Evolutionary conservation across 1,140 invertebrate genomes (phyloP).

Genomic region (Orchestia grillus): DNA sequence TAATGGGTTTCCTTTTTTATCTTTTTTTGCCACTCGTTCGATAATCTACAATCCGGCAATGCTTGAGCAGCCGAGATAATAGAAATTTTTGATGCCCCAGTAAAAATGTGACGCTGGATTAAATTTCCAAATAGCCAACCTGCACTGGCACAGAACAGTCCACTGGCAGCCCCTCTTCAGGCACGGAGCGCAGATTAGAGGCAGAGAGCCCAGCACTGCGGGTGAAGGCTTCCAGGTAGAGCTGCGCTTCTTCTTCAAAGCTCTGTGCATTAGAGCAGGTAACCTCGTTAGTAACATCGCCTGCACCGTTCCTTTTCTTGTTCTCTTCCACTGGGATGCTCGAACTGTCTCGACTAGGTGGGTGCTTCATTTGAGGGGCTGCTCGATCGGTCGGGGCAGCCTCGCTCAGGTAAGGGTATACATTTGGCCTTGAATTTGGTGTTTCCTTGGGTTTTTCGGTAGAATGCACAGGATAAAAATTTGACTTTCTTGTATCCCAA

Average conservation of each 20-base stretch:
- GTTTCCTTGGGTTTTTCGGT: background rate
- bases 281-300: background rate
- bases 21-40: too few relatives aligned
- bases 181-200: background rate
- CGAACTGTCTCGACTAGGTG: background rate
- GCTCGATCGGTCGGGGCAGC: background rate
- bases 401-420: background rate
- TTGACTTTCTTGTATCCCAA: background rate
- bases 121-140: background rate
- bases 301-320: background rate
- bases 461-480: background rate
- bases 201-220: constrained; percentile 22
- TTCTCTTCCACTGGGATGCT: background rate
- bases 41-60: too few relatives aligned
- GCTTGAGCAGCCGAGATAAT: too few relatives aligned
- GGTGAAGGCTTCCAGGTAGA: constrained; percentile 38
- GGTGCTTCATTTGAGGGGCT: background rate
- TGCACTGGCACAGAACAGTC: background rate
- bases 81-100: too few relatives aligned
- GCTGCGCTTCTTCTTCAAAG: constrained; percentile 34
- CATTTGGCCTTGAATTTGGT: background rate
- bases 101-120: too few relatives aligned
- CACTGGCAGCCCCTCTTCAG: background rate
- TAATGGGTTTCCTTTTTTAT: too few relatives aligned
- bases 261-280: background rate